phyloP scores from a whole-genome alignment of 2,888 invertebrate genomes.

The Melipona bicolor region DNA sequence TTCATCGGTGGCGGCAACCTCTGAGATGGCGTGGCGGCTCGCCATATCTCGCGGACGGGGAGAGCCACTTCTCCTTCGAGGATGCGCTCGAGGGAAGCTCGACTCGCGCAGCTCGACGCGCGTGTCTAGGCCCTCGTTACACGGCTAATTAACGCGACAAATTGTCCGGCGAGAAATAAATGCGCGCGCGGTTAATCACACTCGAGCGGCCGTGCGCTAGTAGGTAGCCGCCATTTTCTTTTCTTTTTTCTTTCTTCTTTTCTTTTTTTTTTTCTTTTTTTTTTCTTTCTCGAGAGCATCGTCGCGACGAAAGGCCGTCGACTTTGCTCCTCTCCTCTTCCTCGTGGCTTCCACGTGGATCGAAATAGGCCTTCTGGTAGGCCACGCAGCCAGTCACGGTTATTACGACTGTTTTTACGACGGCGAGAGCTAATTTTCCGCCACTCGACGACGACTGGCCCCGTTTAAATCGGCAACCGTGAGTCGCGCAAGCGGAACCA shows the following conservation, averaged over 20 bases:
- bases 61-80: no score
- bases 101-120: constrained; percentile 52
- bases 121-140: constrained; percentile 74
- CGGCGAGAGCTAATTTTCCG: constrained; percentile 62
- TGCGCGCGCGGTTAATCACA: constrained; percentile 73
- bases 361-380: constrained; percentile 51
- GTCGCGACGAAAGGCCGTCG: constrained; percentile 65
- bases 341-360: constrained; percentile 34
- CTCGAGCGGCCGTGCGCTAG: constrained; percentile 39
- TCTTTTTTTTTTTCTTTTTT: no score
- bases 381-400: constrained; percentile 55
- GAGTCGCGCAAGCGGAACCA: constrained; percentile 31
- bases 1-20: not conserved
- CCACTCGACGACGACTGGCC: constrained; percentile 32
- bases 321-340: constrained; percentile 11
- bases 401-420: constrained; percentile 61
- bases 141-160: constrained; percentile 81
- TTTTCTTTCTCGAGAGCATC: constrained; percentile 16
- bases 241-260: no score
- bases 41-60: not conserved
- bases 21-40: not conserved
- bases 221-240: constrained; percentile 40
- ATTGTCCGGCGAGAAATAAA: constrained; percentile 78
- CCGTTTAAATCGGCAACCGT: constrained; percentile 37
- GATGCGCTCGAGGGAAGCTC: constrained; percentile 35